Conservation (phyloP, 2,797 vertebrate genomes). For the Tamandua tetradactyla region DNA sequence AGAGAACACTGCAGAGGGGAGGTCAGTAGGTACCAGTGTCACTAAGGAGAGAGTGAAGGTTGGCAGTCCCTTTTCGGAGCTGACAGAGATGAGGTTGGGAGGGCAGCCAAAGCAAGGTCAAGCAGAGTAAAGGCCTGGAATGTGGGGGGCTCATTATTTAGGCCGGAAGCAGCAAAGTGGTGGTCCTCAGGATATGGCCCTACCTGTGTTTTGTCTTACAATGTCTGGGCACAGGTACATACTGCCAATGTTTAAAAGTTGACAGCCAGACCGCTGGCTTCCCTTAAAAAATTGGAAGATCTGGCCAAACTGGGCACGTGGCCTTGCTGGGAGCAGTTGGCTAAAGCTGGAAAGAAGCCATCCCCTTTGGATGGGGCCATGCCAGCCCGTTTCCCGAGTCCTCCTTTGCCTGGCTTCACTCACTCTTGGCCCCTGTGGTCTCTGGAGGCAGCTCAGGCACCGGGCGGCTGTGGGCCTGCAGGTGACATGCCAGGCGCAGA, state of each 20-base stretch:
- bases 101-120: too few species aligned
- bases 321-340: not conserved
- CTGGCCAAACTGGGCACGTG: not conserved
- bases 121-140: not conserved
- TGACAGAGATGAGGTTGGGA: not conserved
- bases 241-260: not conserved
- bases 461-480: too few species aligned
- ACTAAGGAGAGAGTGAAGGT: not conserved
- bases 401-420: fast-evolving
- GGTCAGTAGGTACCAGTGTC: not conserved
- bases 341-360: not conserved
- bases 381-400: not conserved
- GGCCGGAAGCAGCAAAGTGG: not conserved
- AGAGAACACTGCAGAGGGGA: not conserved
- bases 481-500: not conserved
- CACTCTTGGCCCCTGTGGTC: too few species aligned
- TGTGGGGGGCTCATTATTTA: fast-evolving
- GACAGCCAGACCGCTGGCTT: not conserved
- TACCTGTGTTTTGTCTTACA: fast-evolving
- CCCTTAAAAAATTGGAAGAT: not conserved
- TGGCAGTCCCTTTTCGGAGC: not conserved
- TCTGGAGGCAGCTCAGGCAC: too few species aligned
- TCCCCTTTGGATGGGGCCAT: not conserved
- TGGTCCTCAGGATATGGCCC: not conserved
- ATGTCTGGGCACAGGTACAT: too few species aligned